phyloP scores from a whole-genome alignment of 2,113 vertebrate genomes.

The Varanus salvator region DNA sequence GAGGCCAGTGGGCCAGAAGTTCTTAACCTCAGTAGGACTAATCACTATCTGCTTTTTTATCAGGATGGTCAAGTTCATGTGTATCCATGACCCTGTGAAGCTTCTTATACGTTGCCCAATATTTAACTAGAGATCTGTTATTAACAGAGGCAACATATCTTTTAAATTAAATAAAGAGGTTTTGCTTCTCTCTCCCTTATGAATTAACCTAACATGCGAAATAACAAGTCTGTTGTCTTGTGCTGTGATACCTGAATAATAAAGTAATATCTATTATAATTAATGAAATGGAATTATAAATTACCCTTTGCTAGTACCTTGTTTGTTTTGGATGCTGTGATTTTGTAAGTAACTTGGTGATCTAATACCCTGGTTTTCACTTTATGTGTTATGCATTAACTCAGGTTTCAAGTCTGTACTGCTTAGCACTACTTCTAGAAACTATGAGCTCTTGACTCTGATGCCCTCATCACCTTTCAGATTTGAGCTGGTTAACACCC shows the following conservation, averaged over 20 bases:
- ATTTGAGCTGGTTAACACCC: conserved; percentile 21
- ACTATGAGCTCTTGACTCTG: conserved; percentile 16
- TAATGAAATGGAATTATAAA: conserved; percentile 23
- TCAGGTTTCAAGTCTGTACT: background rate
- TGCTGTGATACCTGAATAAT: background rate
- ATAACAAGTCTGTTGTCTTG: conserved; percentile 4
- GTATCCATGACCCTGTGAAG: conserved; percentile 17
- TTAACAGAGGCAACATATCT: conserved; percentile 22
- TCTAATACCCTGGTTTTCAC: conserved; percentile 63
- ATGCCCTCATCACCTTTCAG: background rate
- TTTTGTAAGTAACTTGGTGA: conserved; percentile 69
- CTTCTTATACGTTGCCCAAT: background rate
- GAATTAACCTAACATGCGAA: conserved; percentile 10
- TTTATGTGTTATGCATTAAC: conserved; percentile 77
- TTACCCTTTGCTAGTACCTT: background rate
- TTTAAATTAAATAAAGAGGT: background rate
- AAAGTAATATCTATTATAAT: conserved; percentile 26
- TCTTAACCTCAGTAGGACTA: no score
- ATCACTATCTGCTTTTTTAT: conserved; percentile 12
- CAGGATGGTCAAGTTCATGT: background rate
- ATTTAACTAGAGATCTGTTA: conserved; percentile 37
- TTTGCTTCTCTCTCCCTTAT: background rate
- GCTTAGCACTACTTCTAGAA: conserved; percentile 10
- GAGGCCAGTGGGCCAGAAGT: no score
- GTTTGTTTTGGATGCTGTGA: conserved; percentile 8